Conservation (phyloP, 2,888 invertebrate species). For the Heteropelma amictum region DNA sequence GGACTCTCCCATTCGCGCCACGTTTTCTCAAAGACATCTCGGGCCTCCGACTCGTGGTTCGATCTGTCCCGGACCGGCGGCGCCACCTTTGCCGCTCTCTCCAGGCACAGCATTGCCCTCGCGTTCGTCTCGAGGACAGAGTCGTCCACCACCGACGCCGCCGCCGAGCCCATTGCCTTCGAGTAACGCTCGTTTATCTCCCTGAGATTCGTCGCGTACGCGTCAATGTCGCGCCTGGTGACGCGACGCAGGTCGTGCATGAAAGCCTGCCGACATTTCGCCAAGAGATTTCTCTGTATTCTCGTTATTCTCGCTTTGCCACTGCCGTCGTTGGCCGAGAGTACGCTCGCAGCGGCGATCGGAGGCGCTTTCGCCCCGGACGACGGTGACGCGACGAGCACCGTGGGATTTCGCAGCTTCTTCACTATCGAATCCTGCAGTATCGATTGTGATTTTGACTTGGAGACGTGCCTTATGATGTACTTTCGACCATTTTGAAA, state of each 20-base stretch:
- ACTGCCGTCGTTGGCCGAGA: too few species aligned
- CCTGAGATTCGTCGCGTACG: slow-evolving; percentile 62
- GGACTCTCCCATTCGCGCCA: slow-evolving; percentile 63
- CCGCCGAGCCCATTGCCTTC: slow-evolving; percentile 53
- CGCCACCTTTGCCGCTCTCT: slow-evolving; percentile 43
- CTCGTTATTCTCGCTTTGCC: slow-evolving; percentile 22
- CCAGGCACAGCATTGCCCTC: slow-evolving; percentile 55
- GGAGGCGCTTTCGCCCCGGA: too few species aligned
- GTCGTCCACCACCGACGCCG: slow-evolving; percentile 45
- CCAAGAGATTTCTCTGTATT: slow-evolving; percentile 20
- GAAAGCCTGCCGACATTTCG: slow-evolving; percentile 34
- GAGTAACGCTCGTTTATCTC: slow-evolving; percentile 56
- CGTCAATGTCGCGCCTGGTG: slow-evolving; percentile 37
- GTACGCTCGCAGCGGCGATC: neutral
- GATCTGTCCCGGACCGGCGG: neutral
- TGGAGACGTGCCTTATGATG: slow-evolving; percentile 55
- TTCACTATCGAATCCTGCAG: slow-evolving; percentile 21
- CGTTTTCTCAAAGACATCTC: slow-evolving; percentile 30
- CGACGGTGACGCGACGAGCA: too few species aligned
- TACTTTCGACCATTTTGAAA: slow-evolving; percentile 65
- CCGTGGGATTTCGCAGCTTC: slow-evolving; percentile 12
- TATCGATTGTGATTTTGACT: slow-evolving; percentile 33
- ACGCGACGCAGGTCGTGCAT: slow-evolving; percentile 21
- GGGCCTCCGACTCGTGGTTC: neutral
- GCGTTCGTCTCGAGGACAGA: slow-evolving; percentile 54